These are phyloP conservation scores for Gasteruption jaculator DNA, from an alignment of 2,888 invertebrate species.

Conservation along the genomic window DNA sequence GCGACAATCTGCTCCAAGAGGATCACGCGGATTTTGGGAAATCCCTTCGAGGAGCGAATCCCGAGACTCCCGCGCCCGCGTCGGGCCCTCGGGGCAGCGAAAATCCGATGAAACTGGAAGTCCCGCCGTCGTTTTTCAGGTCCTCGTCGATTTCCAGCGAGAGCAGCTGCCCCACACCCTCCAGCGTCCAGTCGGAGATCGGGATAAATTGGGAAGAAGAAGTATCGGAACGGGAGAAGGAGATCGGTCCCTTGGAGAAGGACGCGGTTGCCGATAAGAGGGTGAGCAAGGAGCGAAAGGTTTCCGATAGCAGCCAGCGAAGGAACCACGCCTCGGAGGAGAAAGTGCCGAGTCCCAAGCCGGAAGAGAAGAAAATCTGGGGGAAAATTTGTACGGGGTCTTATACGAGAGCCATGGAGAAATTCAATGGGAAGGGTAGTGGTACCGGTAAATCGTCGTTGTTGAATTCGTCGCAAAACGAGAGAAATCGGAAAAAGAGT, in stretches of 20 bases:
- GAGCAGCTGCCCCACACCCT: conserved; percentile 41
- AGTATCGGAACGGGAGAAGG: conserved; percentile 21
- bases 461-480: conserved; percentile 23
- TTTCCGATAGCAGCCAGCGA: conserved; percentile 11
- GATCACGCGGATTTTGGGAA: conserved; percentile 17
- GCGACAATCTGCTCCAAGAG: conserved; percentile 32
- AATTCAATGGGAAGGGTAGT: conserved; percentile 40
- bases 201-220: conserved; percentile 44
- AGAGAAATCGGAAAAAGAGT: conserved; percentile 46
- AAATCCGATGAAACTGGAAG: conserved; percentile 27
- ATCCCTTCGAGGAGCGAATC: conserved; percentile 21
- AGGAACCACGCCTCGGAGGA: conserved; percentile 8
- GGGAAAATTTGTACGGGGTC: conserved; percentile 51
- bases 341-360: conserved; percentile 18
- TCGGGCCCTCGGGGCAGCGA: conserved; percentile 15
- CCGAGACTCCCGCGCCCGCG: conserved; percentile 23
- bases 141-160: conserved; percentile 41
- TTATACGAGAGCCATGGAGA: conserved; percentile 52
- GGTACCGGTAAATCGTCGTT: conserved; percentile 29
- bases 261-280: conserved; percentile 10
- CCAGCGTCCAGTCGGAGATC: conserved; percentile 40
- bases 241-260: conserved; percentile 15
- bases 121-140: conserved; percentile 34
- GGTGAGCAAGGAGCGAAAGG: conserved; percentile 15
- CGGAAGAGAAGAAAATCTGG: conserved; percentile 43